Conservation (phyloP, 2,888 invertebrate species). For the Chrysolina haemoptera region DNA sequence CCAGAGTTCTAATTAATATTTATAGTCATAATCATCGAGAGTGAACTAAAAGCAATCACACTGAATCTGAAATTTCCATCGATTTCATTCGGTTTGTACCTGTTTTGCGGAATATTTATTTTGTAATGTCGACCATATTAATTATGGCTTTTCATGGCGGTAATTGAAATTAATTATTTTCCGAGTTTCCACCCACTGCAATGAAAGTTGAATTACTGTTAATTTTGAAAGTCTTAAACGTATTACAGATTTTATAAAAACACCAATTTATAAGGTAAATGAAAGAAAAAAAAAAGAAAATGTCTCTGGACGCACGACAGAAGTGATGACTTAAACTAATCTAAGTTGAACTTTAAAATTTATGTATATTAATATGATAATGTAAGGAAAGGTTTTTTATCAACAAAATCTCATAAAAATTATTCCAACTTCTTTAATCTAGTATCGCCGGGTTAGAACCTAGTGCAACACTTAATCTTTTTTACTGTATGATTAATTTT, state of each 20-base stretch:
- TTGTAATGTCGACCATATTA: conserved; percentile 5
- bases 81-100: conserved; percentile 9
- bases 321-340: no score
- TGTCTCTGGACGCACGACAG: no score
- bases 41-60: conserved; percentile 4
- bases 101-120: conserved; percentile 9
- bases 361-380: no score
- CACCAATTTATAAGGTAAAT: no score
- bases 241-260: not conserved
- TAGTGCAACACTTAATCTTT: no score
- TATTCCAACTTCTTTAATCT: no score
- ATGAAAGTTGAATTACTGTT: not conserved
- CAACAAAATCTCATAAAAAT: no score
- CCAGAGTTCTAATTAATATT: conserved; percentile 2
- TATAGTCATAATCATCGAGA: not conserved
- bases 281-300: no score
- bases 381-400: no score
- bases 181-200: not conserved
- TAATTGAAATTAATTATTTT: not conserved
- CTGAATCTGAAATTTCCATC: conserved; percentile 10
- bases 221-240: not conserved
- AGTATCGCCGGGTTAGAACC: no score
- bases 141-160: not conserved
- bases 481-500: no score
- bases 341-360: no score